Base-by-base conservation (phyloP, 2,888 invertebrate species). In the Drosophila flavopinicola region DNA sequence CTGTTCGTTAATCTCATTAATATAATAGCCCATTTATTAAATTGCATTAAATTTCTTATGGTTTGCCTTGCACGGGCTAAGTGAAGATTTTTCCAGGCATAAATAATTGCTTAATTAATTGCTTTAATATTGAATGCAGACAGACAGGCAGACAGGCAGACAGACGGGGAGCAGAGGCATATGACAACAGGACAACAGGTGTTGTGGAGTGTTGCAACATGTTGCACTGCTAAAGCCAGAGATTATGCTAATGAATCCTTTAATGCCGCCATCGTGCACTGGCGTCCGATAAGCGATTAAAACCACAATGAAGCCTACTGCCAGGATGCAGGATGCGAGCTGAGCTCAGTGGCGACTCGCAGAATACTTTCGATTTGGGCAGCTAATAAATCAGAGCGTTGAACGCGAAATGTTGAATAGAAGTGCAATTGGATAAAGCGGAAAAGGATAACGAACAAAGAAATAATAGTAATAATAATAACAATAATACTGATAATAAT, bases 201-300 rank as follows among this genome's bases (percentile, higher is more conserved):
- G n/a, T n/a, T n/a, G n/a, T n/a, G n/a, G n/a, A n/a, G n/a, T n/a
- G 30, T 9, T 66, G 57, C 67, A 66, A 6, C 5, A 20, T 15
- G 15, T 0, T 49, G 39, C 57, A 54, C 9, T 45, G 24, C 25
- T 32, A 32, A 39, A 52, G 27, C 42, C 30, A 33, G 11, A 37
- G 42, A 32, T 61, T 56, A 60, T 68, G 56, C 32, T 42, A 67
- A 53, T 60, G 48, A 60, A 60, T 25, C 23, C 30, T 17, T 39
- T 38, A 42, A 42, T 47, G 24, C 17, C 15, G n/a, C 6, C 35
- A 47, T 7, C 9, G 17, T 23, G 17, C 15, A 10, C 23, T 13
- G 24, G 29, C 52, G 20, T 6, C 23, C 25, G 15, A 33, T 52
- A 32, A 51, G 6, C 32, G 39, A 17, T 32, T 29, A 32, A 30